phyloP scores from a whole-genome alignment of 2,797 vertebrate species.

The Chelmon rostratus region DNA sequence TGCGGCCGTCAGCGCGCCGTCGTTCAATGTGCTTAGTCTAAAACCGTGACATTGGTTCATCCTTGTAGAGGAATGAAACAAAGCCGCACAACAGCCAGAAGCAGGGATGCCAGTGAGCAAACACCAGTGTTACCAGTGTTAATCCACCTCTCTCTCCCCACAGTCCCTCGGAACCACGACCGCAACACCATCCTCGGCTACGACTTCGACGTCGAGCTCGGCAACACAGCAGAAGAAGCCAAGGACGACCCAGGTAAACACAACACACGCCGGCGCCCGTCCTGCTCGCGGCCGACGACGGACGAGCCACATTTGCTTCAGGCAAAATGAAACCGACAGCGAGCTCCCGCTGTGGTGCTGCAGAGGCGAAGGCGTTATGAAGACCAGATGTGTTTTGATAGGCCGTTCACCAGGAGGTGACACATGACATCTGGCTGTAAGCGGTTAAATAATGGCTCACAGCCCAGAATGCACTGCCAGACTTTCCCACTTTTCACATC shows the following conservation, averaged over 20 bases:
- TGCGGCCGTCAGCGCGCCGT: neutral
- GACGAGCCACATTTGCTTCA: conserved; percentile 39
- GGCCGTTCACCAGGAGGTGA: conserved; percentile 61
- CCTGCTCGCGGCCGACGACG: conserved; percentile 12
- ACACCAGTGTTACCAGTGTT: conserved; percentile 59
- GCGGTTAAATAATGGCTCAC: conserved; percentile 61
- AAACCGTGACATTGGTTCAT: conserved; percentile 64
- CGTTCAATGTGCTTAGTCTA: conserved; percentile 13
- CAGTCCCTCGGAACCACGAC: conserved; percentile 94
- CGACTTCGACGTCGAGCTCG: conserved; percentile 94
- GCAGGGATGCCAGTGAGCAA: conserved; percentile 34
- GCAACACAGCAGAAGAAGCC: conserved; percentile 92
- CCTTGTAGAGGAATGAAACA: conserved; percentile 50
- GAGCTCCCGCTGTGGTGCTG: conserved; percentile 37
- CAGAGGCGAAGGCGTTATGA: conserved; percentile 32
- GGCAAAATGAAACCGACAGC: conserved; percentile 60
- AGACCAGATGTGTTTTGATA: conserved; percentile 76
- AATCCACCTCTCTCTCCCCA: conserved; percentile 64
- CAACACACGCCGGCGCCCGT: conserved; percentile 20
- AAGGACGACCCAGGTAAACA: conserved; percentile 94
- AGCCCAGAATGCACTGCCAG: conserved; percentile 45
- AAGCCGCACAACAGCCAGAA: conserved; percentile 46
- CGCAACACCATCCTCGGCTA: conserved; percentile 89
- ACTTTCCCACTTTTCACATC: conserved; percentile 56
- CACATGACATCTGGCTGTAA: conserved; percentile 66